Evolutionary conservation across 2,797 vertebrate species (phyloP).

Genomic region (Molossus alvarezi): DNA sequence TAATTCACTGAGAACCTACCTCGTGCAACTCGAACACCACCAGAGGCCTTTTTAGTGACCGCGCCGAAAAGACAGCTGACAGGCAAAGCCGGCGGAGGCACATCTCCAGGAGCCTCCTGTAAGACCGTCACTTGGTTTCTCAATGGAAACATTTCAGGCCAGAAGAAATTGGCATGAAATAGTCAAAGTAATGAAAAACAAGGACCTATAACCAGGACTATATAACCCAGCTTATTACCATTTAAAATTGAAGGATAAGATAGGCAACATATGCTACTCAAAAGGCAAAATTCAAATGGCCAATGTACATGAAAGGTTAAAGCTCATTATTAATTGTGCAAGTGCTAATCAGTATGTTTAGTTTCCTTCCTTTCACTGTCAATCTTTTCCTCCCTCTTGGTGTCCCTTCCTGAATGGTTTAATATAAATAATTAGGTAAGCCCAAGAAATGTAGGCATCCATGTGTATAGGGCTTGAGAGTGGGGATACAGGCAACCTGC

Average conservation of each 20-base stretch:
- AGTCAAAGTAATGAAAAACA: no score
- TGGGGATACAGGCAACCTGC: neutral
- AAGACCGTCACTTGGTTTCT: no score
- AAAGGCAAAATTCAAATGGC: neutral
- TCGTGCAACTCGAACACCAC: no score
- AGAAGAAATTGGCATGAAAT: no score
- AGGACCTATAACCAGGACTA: no score
- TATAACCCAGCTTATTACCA: no score
- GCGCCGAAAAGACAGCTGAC: no score
- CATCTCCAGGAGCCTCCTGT: no score
- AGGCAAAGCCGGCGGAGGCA: no score
- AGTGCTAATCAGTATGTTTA: neutral
- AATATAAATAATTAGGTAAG: neutral
- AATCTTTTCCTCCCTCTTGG: neutral
- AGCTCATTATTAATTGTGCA: neutral
- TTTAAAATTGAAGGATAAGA: neutral
- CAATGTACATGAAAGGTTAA: neutral
- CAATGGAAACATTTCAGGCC: no score
- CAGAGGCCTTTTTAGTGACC: no score
- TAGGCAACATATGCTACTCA: neutral
- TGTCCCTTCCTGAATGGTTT: neutral
- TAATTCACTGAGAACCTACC: no score
- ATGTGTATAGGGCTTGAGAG: accelerated
- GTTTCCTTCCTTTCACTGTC: neutral
- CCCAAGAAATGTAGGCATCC: neutral